phyloP scores from a whole-genome alignment of 2,888 invertebrate genomes.

The Unio pictorum region DNA sequence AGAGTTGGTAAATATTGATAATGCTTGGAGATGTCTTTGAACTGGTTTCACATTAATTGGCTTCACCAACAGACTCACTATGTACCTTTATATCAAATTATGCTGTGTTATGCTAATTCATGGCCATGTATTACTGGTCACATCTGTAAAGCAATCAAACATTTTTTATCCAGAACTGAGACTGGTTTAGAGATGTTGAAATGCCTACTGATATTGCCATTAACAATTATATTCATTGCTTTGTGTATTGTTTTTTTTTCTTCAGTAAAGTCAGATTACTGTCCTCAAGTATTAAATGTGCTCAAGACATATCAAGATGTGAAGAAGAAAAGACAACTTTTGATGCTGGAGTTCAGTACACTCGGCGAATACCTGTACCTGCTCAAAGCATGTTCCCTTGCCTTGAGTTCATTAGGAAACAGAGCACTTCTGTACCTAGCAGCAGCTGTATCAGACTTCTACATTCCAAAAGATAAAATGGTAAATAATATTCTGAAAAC shows the following conservation, averaged over 20 bases:
- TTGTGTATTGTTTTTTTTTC: not conserved
- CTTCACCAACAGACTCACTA: no score
- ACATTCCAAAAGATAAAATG: slow-evolving; percentile 93
- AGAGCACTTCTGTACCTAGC: slow-evolving; percentile 92
- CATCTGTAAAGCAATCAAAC: no score
- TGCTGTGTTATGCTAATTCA: no score
- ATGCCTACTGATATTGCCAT: no score
- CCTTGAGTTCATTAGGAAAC: slow-evolving; percentile 79
- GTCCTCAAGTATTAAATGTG: slow-evolving; percentile 20
- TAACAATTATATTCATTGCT: no score
- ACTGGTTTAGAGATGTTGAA: no score
- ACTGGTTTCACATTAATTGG: no score
- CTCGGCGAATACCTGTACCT: slow-evolving; percentile 95
- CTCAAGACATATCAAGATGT: slow-evolving; percentile 82
- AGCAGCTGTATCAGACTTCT: slow-evolving; percentile 99
- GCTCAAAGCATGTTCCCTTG: slow-evolving; percentile 85
- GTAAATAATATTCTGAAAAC: slow-evolving; percentile 73
- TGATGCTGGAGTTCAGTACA: slow-evolving; percentile 76
- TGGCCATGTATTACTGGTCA: no score
- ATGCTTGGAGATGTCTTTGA: no score
- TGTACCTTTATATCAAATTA: no score
- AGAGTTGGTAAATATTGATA: no score
- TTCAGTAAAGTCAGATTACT: slow-evolving; percentile 41
- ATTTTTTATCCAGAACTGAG: no score
- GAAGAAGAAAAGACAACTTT: slow-evolving; percentile 70